Base-by-base conservation (phyloP, 2,797 vertebrate species). In the Acipenser ruthenus region DNA sequence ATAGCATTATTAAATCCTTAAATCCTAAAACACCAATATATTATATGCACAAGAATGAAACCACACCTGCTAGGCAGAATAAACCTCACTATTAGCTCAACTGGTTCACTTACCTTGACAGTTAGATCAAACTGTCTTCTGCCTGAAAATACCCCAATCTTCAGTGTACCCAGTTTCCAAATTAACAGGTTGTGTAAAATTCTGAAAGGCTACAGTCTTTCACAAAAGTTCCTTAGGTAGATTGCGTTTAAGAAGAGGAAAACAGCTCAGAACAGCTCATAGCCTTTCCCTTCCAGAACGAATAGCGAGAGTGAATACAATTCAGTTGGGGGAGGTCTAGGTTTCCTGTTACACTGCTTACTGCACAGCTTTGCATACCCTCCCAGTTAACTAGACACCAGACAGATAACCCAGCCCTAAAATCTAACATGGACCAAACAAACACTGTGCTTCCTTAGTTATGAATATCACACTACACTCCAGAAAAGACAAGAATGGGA, bases 341-440 rank as follows among this genome's bases (percentile, higher is more conserved):
- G 90, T 88, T 85, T 90, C 87, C 83, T 84, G 79, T 90, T 90
- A 87, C 89, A 86, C 75, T 78, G 65, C 66, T 66, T 84, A 83
- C 71, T 75, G 73, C 81, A 75, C 72, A 69, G 77, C 60, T 60
- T 60, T 47, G 15, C 49, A 47, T 13, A 53, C 47, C n/a, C 55
- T 7, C 66, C 53, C 65, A 58, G 18, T 58, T 67, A 71, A 71
- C 59, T n/a, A 71, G 67, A 67, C 72, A 69, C 69, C 11, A 11
- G 53, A 60, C 62, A 18, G 63, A 69, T 69, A 70, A 65, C 51
- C 62, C 67, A 47, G 48, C 48, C 63, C 65, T 23, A 23, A 62
- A 23, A 62, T 59, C n/a, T 6, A 69, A 63, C 10, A 60, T 50
- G 9, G 53, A n/a, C 53, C 6, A 55, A 55, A 55, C 6, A 64